These are phyloP conservation scores for Acrocephalus arundinaceus DNA, from an alignment of 2,113 vertebrate genomes.

Conservation along the genomic window DNA sequence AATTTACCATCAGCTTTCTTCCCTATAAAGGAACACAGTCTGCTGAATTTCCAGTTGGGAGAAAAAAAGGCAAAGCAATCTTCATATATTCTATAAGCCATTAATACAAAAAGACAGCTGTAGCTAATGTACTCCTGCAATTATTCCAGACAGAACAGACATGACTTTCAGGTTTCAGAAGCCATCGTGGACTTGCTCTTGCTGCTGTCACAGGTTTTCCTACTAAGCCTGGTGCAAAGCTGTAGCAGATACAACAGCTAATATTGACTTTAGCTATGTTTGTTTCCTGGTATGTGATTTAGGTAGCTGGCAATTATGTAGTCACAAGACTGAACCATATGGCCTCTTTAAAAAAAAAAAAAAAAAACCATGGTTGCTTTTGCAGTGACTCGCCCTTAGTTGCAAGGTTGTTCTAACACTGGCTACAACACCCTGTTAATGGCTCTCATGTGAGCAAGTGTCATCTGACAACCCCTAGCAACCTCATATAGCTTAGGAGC, in stretches of 20 bases:
- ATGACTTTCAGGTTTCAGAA: slow-evolving; percentile 34
- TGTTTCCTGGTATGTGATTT: slow-evolving; percentile 62
- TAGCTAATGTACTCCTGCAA: background rate
- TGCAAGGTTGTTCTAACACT: slow-evolving; percentile 77
- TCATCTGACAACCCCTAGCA: slow-evolving; percentile 80
- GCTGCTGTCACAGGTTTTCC: slow-evolving; percentile 38
- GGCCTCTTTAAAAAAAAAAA: slow-evolving; percentile 62
- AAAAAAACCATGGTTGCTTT: slow-evolving; percentile 52
- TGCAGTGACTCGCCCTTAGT: slow-evolving; percentile 68
- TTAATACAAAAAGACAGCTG: slow-evolving; percentile 34
- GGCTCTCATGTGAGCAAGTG: slow-evolving; percentile 78
- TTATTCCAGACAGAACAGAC: background rate
- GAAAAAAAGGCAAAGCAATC: background rate
- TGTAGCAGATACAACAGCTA: slow-evolving; percentile 67
- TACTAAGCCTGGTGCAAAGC: slow-evolving; percentile 11
- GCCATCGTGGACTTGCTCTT: slow-evolving; percentile 9
- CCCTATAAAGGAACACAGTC: background rate
- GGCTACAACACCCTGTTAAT: slow-evolving; percentile 78
- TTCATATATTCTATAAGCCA: background rate
- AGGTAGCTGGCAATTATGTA: slow-evolving; percentile 69
- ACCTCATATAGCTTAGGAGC: slow-evolving; percentile 58
- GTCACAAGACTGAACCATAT: slow-evolving; percentile 79
- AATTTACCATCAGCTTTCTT: slow-evolving; percentile 5
- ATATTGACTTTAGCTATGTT: slow-evolving; percentile 68
- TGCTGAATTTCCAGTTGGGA: slow-evolving; percentile 33